Percentiles rank a stretch among this genome's conserved stretches.
Evolutionary conservation across 2,888 invertebrate species (phyloP).

Genomic region (Andricus quercusramuli): DNA sequence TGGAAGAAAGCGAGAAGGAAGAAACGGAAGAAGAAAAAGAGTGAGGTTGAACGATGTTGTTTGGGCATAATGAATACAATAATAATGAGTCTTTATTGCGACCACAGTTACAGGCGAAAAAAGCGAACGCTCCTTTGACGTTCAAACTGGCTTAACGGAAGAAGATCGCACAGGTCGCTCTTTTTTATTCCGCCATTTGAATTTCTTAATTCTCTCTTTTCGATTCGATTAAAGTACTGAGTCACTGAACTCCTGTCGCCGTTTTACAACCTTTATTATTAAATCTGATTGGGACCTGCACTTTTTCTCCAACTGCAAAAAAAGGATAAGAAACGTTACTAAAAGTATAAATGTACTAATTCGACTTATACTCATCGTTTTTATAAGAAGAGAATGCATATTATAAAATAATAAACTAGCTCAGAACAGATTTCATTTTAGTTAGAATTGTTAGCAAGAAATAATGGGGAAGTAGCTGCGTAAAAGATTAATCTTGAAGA

Average conservation of each 20-base stretch:
- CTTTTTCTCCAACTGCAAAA: neutral
- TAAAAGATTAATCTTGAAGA: slow-evolving; percentile 1
- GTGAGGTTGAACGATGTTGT: slow-evolving; percentile 26
- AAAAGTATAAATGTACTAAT: neutral
- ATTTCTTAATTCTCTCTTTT: slow-evolving; percentile 30
- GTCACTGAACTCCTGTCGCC: slow-evolving; percentile 7
- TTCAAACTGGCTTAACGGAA: slow-evolving; percentile 27
- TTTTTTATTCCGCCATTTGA: slow-evolving; percentile 24
- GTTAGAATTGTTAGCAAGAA: neutral
- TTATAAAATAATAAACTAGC: neutral
- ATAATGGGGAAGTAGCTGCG: neutral
- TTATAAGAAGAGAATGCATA: neutral
- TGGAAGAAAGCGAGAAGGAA: slow-evolving; percentile 14
- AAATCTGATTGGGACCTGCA: slow-evolving; percentile 10
- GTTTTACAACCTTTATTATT: neutral
- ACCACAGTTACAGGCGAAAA: slow-evolving; percentile 21
- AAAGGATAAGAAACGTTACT: neutral
- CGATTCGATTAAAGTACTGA: slow-evolving; percentile 20
- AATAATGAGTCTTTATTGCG: slow-evolving; percentile 30
- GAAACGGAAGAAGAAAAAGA: slow-evolving; percentile 19
- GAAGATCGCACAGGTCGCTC: slow-evolving; percentile 28
- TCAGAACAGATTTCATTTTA: neutral
- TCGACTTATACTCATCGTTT: neutral
- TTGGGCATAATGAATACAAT: slow-evolving; percentile 31
- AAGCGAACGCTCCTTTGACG: slow-evolving; percentile 5